Percentiles rank a stretch among this genome's conserved stretches.
phyloP scores from a whole-genome alignment of 2,797 vertebrate species.

The Pachyuromys duprasi region DNA sequence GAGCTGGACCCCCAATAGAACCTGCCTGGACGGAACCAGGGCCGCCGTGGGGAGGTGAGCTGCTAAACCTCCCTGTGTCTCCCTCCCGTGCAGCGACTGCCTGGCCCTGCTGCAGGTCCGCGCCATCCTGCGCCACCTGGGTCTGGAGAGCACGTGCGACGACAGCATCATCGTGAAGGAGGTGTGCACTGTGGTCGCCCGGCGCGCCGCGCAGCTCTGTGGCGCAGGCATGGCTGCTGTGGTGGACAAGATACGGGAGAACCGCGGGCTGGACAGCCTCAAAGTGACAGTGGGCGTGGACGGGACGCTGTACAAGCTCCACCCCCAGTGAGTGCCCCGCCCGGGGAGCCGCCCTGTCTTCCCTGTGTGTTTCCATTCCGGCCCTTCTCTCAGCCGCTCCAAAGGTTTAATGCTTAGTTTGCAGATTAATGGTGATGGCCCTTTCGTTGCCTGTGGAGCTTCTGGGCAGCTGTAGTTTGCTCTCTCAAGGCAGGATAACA shows the following conservation, averaged over 20 bases:
- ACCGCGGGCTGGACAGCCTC: slow-evolving; percentile 92
- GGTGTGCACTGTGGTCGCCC: slow-evolving; percentile 94
- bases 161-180: slow-evolving; percentile 99
- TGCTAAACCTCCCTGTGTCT: accelerated
- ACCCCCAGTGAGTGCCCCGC: slow-evolving; percentile 94
- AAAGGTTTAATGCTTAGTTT: not conserved
- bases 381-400: not conserved
- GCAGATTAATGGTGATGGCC: not conserved
- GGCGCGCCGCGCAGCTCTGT: slow-evolving; percentile 95
- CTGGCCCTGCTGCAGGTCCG: slow-evolving; percentile 97
- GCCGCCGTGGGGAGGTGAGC: not conserved
- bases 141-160: slow-evolving; percentile 95
- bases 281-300: slow-evolving; percentile 96
- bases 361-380: not conserved
- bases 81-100: slow-evolving; percentile 89
- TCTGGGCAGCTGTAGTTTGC: not conserved
- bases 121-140: slow-evolving; percentile 96
- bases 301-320: slow-evolving; percentile 97
- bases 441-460: not conserved
- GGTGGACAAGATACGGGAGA: slow-evolving; percentile 96
- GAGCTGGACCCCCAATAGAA: not conserved
- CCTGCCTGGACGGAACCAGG: not conserved
- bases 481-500: not conserved
- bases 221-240: slow-evolving; percentile 95
- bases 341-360: not conserved